phyloP scores from a whole-genome alignment of 2,888 invertebrate genomes.

The Rhaphigaster nebulosa region DNA sequence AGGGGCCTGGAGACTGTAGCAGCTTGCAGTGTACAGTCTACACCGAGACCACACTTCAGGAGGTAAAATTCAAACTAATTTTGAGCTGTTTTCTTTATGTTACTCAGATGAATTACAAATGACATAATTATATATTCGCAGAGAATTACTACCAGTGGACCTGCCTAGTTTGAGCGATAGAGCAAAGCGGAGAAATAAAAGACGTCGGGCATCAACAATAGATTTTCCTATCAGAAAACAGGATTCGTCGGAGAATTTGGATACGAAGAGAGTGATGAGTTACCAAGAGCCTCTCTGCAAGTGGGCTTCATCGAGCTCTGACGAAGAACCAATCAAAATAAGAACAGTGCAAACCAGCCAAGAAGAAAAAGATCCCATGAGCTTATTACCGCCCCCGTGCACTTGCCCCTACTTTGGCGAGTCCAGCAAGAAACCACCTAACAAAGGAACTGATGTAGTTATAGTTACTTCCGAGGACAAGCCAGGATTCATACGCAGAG shows the following conservation, averaged over 20 bases:
- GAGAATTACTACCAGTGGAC: conserved; percentile 11
- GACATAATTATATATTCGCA: not conserved
- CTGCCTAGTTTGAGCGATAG: conserved; percentile 17
- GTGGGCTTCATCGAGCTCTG: conserved; percentile 63
- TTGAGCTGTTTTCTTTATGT: not conserved
- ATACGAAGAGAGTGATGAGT: conserved; percentile 70
- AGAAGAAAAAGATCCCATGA: conserved; percentile 67
- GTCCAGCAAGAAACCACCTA: conserved; percentile 67
- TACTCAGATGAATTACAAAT: not conserved
- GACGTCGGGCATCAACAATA: conserved; percentile 64
- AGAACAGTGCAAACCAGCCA: conserved; percentile 63
- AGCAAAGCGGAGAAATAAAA: conserved; percentile 51
- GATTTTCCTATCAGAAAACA: conserved; percentile 61
- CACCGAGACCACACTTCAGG: conserved; percentile 59
- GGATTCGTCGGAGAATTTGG: conserved; percentile 62
- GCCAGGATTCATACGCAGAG: conserved; percentile 65
- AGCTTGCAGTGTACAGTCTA: conserved; percentile 62
- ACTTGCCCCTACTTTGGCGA: conserved; percentile 85
- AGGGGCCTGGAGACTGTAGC: conserved; percentile 76
- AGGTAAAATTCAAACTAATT: conserved; percentile 37
- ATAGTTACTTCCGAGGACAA: conserved; percentile 66
- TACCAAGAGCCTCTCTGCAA: conserved; percentile 70
- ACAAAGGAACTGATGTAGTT: conserved; percentile 67
- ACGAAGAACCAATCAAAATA: conserved; percentile 63
- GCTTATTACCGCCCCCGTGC: conserved; percentile 78